Conservation (phyloP, 2,797 vertebrate genomes). For the Arnoldichthys spilopterus region DNA sequence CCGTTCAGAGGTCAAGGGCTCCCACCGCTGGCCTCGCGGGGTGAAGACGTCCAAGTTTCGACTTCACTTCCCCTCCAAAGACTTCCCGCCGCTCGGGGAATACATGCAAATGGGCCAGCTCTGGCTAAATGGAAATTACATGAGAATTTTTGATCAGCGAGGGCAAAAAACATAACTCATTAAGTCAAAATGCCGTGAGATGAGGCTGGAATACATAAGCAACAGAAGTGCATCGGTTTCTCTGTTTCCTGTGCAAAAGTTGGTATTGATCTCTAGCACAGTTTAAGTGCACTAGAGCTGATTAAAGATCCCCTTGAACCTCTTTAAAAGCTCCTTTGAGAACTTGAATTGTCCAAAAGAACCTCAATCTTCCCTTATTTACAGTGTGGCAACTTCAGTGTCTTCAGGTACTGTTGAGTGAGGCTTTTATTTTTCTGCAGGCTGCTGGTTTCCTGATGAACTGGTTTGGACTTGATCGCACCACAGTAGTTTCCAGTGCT, state of each 20-base stretch:
- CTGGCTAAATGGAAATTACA: constrained; percentile 63
- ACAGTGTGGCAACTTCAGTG: constrained; percentile 24
- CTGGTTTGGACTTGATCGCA: constrained; percentile 22
- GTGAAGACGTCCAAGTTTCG: constrained; percentile 83
- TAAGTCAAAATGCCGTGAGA: constrained; percentile 56
- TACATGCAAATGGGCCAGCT: constrained; percentile 62
- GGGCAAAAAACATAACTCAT: constrained; percentile 62
- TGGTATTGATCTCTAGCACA: not conserved
- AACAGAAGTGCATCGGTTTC: constrained; percentile 16
- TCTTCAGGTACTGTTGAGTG: constrained; percentile 8
- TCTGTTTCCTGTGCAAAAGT: not conserved
- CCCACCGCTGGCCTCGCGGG: constrained; percentile 85
- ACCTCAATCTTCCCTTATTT: constrained; percentile 26
- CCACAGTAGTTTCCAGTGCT: constrained; percentile 63
- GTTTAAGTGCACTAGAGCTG: not conserved
- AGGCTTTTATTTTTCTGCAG: not conserved
- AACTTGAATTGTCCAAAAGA: constrained; percentile 13
- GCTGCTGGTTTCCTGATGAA: constrained; percentile 13
- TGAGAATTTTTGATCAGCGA: constrained; percentile 57
- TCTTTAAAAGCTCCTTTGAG: constrained; percentile 8
- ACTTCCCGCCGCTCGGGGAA: constrained; percentile 58
- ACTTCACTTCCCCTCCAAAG: constrained; percentile 76
- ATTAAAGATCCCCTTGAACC: not conserved
- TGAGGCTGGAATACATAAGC: constrained; percentile 49
- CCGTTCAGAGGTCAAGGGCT: constrained; percentile 87